These are phyloP conservation scores for Desoria tigrina DNA, from an alignment of 2,888 invertebrate genomes.

Conservation along the genomic window DNA sequence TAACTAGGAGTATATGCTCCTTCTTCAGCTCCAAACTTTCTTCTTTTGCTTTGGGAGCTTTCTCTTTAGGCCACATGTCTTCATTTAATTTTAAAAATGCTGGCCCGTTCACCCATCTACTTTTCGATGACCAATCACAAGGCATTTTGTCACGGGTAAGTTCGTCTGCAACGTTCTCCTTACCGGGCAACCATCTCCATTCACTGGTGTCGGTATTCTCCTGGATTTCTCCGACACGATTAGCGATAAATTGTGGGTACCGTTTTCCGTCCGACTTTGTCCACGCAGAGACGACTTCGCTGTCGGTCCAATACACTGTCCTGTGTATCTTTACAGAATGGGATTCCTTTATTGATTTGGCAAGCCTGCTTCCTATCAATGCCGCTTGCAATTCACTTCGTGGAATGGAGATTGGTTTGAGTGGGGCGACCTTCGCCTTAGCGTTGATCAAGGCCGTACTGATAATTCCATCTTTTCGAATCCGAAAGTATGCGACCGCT, in stretches of 20 bases:
- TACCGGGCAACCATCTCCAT: constrained; percentile 49
- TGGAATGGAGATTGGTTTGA: constrained; percentile 38
- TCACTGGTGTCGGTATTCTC: constrained; percentile 10
- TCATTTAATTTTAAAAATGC: constrained; percentile 30
- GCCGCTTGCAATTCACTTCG: constrained; percentile 46
- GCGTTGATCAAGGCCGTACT: constrained; percentile 29
- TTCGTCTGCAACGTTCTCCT: constrained; percentile 47
- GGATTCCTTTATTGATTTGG: not conserved
- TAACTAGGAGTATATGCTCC: no score
- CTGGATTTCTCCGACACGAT: constrained; percentile 41
- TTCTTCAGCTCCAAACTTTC: no score
- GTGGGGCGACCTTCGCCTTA: constrained; percentile 44
- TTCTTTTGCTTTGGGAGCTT: not conserved
- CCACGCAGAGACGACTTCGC: constrained; percentile 42
- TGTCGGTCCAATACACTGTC: constrained; percentile 36
- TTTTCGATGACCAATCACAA: constrained; percentile 14
- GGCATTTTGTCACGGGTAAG: constrained; percentile 34
- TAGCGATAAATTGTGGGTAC: constrained; percentile 42
- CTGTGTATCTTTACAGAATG: not conserved
- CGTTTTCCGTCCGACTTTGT: constrained; percentile 25
- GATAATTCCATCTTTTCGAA: constrained; percentile 11
- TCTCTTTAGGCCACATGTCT: constrained; percentile 41
- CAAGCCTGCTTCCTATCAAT: constrained; percentile 35
- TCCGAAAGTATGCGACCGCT: constrained; percentile 33
- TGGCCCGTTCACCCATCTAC: constrained; percentile 48